Base-by-base conservation (phyloP, 2,797 vertebrate species). In the Smutsia gigantea region DNA sequence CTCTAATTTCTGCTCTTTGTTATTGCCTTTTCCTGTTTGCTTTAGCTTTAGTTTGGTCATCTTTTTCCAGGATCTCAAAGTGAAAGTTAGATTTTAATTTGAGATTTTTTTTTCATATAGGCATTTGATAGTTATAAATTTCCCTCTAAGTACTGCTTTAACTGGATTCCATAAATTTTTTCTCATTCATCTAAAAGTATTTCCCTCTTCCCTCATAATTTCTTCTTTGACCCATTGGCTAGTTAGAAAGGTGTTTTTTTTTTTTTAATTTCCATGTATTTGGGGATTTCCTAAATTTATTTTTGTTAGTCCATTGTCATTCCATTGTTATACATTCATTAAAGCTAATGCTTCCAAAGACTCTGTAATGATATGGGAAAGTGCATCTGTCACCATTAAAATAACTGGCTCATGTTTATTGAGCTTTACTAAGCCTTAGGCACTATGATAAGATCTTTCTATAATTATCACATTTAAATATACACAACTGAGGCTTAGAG, bases 381-480 rank as follows among this genome's bases (percentile, higher is more conserved):
- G 5, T 75, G 17, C 8, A 86, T n/a, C 49, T 88, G 49, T 81
- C 77, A 61, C n/a, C 13, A 25, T 69, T 78, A 31, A 61, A 94
- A 84, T 74, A 75, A 77, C 64, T 93, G 57, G 8, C 34, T 77
- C 27, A 34, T 42, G 6, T 51, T 77, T 91, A 66, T 15, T 75
- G 55, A 90, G 12, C 13, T 75, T 90, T 88, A 72, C 23, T 81
- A 63, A 68, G 18, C 61, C 42, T 72, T 57, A 86, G n/a, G 23
- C 10, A 68, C 27, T 84, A 53, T 55, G 25, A 42, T 84, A 88
- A 91, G 39, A 84, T 3, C 14, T 69, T 82, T 85, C 82, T 55
- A 83, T 42, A 81, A 75, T 63, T 68, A 29, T 83, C 46, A 63
- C 19, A 87, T 64, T 78, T 94, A 90, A 92, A 79, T 90, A 85